Base-by-base conservation (phyloP, 1,140 invertebrate genomes). In the Phortica variegata region DNA sequence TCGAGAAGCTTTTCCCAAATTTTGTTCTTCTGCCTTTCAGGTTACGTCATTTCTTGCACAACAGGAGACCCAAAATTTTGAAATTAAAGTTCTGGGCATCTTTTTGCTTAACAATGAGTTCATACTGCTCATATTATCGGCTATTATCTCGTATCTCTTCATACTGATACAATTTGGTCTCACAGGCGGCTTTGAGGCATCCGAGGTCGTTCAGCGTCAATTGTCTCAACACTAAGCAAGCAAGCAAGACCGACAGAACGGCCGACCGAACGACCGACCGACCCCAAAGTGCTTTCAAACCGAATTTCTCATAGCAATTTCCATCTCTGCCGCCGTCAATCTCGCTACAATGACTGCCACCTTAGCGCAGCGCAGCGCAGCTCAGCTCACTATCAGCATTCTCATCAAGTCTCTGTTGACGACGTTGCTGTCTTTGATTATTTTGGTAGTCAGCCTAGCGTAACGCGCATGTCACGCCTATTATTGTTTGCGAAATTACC, bases 391-490 rank as follows among this genome's bases (percentile, higher is more conserved):
- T 56, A 62, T 62, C 60, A 60, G 51, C 55, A 51, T 48, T 54
- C 49, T 62, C 53, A 66, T 66, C 60, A 58, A 60, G n/a, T n/a
- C n/a, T n/a, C n/a, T n/a, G n/a, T n/a, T 51, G 58, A 33, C 42
- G 49, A 45, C 59, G 58, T 60, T 61, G 61, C 62, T 68, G 66
- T 61, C 56, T 71, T 66, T 71, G 66, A 71, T 71, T 71, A 71
- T 70, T 66, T 61, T 70, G 47, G 61, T 57, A 55, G 59, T 49
- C 59, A 71, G 57, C 66, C 46, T 39, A 71, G 61, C 66, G 66
- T 65, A 71, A 53, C 61, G 55, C 60, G 65, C 65, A 56, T 70
- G 66, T 70, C 66, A 70, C 66, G 66, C 66, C 66, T 70, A 70
- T 70, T 66, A 66, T 63, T 47, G 38, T 19, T 20, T 26, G 34